Evolutionary conservation across 2,797 vertebrate species (phyloP).

Genomic region (Sebastes oblongus): DNA sequence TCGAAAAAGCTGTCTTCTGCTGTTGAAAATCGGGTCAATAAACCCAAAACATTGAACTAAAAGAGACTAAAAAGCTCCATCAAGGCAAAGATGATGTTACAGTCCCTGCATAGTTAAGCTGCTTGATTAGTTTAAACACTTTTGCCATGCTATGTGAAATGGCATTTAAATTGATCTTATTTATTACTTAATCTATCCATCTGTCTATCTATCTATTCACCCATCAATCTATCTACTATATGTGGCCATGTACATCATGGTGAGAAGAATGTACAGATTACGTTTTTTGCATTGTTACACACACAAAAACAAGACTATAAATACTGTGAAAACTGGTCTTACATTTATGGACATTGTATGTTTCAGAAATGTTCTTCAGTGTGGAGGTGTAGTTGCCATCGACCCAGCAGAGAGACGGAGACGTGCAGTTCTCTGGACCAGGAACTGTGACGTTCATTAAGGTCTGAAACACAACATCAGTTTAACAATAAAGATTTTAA

Average conservation of each 20-base stretch:
- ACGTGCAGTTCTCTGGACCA: conserved; percentile 86
- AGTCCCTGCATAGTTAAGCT: not conserved
- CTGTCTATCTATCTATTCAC: no score
- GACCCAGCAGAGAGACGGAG: conserved; percentile 82
- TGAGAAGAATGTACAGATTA: not conserved
- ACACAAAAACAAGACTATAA: not conserved
- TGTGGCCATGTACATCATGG: not conserved
- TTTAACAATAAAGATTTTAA: not conserved
- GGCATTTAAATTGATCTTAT: no score
- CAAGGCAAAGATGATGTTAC: not conserved
- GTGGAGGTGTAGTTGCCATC: conserved; percentile 81
- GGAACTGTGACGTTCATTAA: conserved; percentile 84
- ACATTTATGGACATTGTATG: conserved; percentile 86
- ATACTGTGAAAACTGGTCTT: conserved; percentile 54
- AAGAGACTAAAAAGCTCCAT: not conserved
- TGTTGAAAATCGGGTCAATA: not conserved
- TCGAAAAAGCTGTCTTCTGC: not conserved
- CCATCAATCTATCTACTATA: not conserved
- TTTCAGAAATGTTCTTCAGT: conserved; percentile 81
- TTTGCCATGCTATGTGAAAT: not conserved
- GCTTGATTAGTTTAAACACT: not conserved
- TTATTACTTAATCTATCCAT: no score
- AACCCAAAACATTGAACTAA: not conserved
- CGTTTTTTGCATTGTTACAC: not conserved
- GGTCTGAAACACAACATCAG: conserved; percentile 67